These are phyloP conservation scores for Cosmorhoe ocellata DNA, from an alignment of 2,888 invertebrate genomes.

Conservation along the genomic window DNA sequence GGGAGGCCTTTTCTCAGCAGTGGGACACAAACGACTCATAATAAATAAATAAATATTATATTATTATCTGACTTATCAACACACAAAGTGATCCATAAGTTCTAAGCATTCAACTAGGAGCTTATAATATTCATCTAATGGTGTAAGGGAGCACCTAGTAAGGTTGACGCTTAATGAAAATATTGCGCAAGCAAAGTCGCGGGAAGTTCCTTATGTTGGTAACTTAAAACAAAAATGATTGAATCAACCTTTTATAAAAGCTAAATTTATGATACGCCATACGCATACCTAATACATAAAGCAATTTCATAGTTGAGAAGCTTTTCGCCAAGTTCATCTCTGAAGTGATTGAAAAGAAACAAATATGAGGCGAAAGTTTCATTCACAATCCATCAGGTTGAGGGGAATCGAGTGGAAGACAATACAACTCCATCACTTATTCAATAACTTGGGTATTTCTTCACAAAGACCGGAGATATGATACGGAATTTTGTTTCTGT, in stretches of 20 bases:
- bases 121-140: too few relatives aligned
- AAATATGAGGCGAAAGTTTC: conserved; percentile 52
- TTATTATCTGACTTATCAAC: too few relatives aligned
- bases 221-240: too few relatives aligned
- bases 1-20: too few relatives aligned
- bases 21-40: too few relatives aligned
- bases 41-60: too few relatives aligned
- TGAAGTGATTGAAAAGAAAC: conserved; percentile 55
- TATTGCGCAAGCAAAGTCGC: too few relatives aligned
- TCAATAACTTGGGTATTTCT: conserved; percentile 30
- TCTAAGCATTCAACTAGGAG: too few relatives aligned
- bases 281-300: conserved; percentile 19
- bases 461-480: conserved; percentile 19
- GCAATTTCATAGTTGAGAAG: conserved; percentile 30
- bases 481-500: conserved; percentile 12
- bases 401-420: conserved; percentile 43
- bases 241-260: background rate
- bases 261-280: background rate
- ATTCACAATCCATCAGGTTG: conserved; percentile 50
- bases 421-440: conserved; percentile 44
- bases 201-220: too few relatives aligned
- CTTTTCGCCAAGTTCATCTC: conserved; percentile 26
- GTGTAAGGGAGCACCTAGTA: too few relatives aligned
- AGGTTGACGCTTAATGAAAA: too few relatives aligned
- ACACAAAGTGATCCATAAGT: too few relatives aligned